These are phyloP conservation scores for Eulemur rubriventer DNA, from an alignment of 2,797 vertebrate species.

Conservation along the genomic window DNA sequence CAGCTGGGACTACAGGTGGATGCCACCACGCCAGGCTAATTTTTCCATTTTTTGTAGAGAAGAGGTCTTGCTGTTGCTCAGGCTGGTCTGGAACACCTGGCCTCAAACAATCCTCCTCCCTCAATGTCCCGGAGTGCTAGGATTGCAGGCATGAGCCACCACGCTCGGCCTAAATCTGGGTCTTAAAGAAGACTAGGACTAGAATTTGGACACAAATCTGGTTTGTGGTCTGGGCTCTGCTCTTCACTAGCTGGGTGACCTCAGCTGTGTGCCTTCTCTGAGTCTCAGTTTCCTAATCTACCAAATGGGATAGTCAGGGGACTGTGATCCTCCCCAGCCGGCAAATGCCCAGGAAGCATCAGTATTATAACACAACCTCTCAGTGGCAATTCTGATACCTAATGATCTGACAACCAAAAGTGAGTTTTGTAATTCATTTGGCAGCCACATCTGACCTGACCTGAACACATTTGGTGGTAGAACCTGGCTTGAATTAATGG, in stretches of 20 bases:
- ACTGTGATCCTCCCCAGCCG: too few species aligned
- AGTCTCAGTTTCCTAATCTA: background rate
- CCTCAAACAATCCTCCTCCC: background rate
- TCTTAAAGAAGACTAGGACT: background rate
- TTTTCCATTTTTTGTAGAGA: background rate
- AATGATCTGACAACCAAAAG: background rate
- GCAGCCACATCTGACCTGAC: background rate
- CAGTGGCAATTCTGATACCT: background rate
- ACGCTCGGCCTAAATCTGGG: background rate
- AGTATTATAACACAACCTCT: background rate
- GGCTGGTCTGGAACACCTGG: background rate
- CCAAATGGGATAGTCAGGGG: background rate
- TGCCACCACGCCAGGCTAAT: background rate
- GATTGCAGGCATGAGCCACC: background rate
- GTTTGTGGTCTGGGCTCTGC: background rate
- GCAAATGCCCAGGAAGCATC: background rate
- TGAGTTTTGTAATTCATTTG: background rate
- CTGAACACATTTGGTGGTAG: background rate
- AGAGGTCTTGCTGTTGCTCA: background rate
- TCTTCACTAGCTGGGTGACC: background rate
- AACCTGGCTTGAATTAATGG: background rate
- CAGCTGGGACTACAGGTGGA: background rate
- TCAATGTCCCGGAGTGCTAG: background rate
- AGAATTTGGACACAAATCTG: background rate
- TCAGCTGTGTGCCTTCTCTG: background rate